These are phyloP conservation scores for Phrynocephalus guinanensis DNA, from an alignment of 2,797 vertebrate species.

Conservation along the genomic window DNA sequence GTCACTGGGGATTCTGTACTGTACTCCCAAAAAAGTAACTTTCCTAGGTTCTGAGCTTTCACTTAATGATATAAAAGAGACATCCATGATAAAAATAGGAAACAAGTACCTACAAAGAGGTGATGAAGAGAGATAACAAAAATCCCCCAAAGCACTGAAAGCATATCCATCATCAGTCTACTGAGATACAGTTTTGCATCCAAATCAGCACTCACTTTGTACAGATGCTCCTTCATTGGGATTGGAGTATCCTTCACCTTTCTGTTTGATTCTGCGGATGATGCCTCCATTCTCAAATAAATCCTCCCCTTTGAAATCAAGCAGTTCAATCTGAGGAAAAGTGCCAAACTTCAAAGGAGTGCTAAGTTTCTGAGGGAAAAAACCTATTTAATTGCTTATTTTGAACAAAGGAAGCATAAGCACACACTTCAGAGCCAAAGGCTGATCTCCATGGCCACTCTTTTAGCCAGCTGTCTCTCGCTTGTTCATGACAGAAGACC, in stretches of 20 bases:
- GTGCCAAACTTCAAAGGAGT: slow-evolving; percentile 61
- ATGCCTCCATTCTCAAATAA: slow-evolving; percentile 92
- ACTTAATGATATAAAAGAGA: neutral
- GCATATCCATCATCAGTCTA: neutral
- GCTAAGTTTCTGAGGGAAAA: slow-evolving; percentile 39
- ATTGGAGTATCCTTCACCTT: slow-evolving; percentile 91
- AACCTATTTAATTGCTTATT: slow-evolving; percentile 53
- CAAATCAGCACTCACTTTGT: slow-evolving; percentile 80
- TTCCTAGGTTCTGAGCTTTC: neutral
- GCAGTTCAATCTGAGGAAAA: slow-evolving; percentile 80
- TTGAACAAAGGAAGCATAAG: slow-evolving; percentile 42
- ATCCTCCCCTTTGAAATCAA: slow-evolving; percentile 91
- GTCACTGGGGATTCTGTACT: too few species aligned
- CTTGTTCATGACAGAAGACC: neutral
- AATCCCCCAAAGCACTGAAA: neutral
- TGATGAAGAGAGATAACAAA: neutral
- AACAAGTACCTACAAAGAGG: neutral
- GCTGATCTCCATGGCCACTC: neutral
- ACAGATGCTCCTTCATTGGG: slow-evolving; percentile 93
- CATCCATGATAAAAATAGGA: neutral
- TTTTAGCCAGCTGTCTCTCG: neutral
- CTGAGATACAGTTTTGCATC: neutral
- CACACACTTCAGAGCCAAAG: neutral
- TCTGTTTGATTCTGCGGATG: slow-evolving; percentile 91
- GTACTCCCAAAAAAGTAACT: too few species aligned